These are phyloP conservation scores for Eilema depressum DNA, from an alignment of 2,888 invertebrate genomes.

Conservation along the genomic window DNA sequence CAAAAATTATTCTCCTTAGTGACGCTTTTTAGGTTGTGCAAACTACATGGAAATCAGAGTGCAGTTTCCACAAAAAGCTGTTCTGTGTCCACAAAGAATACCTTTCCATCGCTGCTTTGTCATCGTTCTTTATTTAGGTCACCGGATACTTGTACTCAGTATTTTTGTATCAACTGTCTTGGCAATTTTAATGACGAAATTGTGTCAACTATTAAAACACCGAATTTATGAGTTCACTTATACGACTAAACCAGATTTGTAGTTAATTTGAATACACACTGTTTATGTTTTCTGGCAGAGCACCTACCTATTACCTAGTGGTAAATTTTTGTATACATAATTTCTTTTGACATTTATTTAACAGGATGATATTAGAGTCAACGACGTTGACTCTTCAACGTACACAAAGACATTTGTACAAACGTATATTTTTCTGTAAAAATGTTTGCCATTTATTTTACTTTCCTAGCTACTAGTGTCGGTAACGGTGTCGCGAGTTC, in stretches of 20 bases:
- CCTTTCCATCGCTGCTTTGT: not conserved
- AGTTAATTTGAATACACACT: not conserved
- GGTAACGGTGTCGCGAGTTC: too few species aligned
- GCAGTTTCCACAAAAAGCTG: not conserved
- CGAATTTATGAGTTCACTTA: not conserved
- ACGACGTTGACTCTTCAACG: too few species aligned
- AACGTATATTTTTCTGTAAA: too few species aligned
- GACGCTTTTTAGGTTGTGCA: not conserved
- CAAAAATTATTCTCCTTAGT: not conserved
- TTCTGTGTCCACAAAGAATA: not conserved
- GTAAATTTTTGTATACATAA: too few species aligned
- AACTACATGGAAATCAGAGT: not conserved
- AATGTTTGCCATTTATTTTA: too few species aligned
- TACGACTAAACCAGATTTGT: too few species aligned
- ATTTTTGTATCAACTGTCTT: not conserved
- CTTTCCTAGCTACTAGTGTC: too few species aligned
- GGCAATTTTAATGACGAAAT: not conserved
- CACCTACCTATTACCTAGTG: too few species aligned
- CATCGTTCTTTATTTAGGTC: constrained; percentile 11
- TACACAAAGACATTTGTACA: too few species aligned
- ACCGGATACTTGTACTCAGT: not conserved
- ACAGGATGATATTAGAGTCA: too few species aligned
- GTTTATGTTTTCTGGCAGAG: too few species aligned
- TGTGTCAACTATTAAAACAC: not conserved
- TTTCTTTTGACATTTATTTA: too few species aligned